Evolutionary conservation across 64 coral and sea anemone genomes (phyloP).

Genomic region (Pocillopora verrucosa): DNA sequence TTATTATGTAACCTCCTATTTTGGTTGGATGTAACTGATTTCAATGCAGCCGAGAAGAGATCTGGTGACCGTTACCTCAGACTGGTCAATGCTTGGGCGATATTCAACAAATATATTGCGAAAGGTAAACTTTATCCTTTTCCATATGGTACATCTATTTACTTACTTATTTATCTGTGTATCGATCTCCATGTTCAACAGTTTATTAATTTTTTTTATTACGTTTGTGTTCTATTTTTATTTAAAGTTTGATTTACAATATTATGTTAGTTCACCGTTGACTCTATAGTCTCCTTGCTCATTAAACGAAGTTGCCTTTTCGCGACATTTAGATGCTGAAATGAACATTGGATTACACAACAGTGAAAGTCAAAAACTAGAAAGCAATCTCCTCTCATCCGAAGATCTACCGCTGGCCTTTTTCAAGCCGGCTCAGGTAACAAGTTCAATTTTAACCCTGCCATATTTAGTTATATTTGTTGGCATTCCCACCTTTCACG

Average conservation of each 20-base stretch:
- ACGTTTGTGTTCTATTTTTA: too few species aligned
- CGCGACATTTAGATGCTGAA: background rate
- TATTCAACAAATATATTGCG: slow-evolving; percentile 87
- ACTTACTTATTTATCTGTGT: background rate
- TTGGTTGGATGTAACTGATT: slow-evolving; percentile 88
- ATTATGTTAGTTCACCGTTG: too few species aligned
- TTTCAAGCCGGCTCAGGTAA: slow-evolving; percentile 60
- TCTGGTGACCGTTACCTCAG: slow-evolving; percentile 81
- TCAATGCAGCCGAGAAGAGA: slow-evolving; percentile 67
- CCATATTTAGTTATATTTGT: too few species aligned
- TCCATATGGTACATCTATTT: background rate
- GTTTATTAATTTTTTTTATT: too few species aligned
- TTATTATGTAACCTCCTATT: slow-evolving; percentile 67
- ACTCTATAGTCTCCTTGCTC: background rate
- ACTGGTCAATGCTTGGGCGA: slow-evolving; percentile 80
- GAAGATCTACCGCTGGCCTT: slow-evolving; percentile 50
- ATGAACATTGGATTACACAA: slow-evolving; percentile 35
- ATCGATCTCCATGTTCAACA: background rate
- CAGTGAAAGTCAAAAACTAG: slow-evolving; percentile 42
- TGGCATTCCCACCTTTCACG: too few species aligned
- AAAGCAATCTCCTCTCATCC: slow-evolving; percentile 45
- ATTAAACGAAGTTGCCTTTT: background rate
- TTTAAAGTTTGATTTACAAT: too few species aligned
- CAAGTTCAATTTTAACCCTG: too few species aligned
- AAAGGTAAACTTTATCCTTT: slow-evolving; percentile 34